Evolutionary conservation across 64 coral and sea anemone genomes (phyloP).

Genomic region (Actinia equina): DNA sequence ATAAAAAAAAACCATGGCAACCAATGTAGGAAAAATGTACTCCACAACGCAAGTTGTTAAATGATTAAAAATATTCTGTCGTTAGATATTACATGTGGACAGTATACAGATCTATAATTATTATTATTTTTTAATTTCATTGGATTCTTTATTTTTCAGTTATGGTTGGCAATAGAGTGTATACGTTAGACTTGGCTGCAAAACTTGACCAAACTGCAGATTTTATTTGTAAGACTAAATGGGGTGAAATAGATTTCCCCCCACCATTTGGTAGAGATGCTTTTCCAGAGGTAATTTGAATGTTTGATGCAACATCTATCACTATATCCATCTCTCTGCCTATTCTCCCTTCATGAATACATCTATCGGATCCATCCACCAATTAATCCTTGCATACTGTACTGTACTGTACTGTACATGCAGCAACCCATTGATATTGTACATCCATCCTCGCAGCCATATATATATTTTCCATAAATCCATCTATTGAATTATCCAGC

Average conservation of each 20-base stretch:
- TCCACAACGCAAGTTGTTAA: too few relatives aligned
- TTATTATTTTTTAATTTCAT: too few relatives aligned
- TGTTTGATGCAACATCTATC: background rate
- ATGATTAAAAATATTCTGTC: too few relatives aligned
- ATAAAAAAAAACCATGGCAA: too few relatives aligned
- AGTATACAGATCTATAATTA: too few relatives aligned
- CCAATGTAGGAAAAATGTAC: too few relatives aligned
- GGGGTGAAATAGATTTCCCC: constrained; percentile 94
- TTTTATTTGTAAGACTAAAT: constrained; percentile 87
- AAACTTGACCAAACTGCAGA: constrained; percentile 98
- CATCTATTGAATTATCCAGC: too few relatives aligned
- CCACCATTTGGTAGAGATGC: constrained; percentile 98
- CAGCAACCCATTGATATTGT: background rate
- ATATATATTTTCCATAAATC: too few relatives aligned
- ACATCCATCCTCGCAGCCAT: too few relatives aligned
- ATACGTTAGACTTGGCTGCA: constrained; percentile 86
- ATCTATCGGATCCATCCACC: background rate
- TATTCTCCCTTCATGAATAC: background rate
- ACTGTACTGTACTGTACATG: too few relatives aligned
- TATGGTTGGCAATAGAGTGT: constrained; percentile 65
- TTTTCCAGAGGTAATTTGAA: constrained; percentile 71
- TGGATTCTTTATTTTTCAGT: constrained; percentile 46
- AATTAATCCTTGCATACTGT: background rate
- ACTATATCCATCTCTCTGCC: background rate
- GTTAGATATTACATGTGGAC: too few relatives aligned